Base-by-base conservation (phyloP, 1,140 invertebrate genomes). In the Vollenhovia emeryi region DNA sequence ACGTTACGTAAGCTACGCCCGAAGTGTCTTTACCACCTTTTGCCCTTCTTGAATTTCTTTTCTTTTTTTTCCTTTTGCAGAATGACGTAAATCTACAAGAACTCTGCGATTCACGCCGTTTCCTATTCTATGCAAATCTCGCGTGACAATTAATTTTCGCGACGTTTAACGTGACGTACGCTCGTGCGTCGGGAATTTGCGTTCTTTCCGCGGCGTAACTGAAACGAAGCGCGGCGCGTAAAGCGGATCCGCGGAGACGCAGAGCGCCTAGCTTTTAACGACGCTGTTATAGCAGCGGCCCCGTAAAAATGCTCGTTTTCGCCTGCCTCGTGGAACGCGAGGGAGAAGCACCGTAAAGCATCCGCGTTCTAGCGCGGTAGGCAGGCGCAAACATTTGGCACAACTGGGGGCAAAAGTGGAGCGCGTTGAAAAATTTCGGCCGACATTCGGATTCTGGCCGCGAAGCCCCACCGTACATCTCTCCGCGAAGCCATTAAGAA, bases 401-500 rank as follows among this genome's bases (percentile, higher is more conserved):
- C 50, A 24, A 71, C 24, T 80, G 36, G 18, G 40, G 0, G 24
- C 21, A 50, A 24, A 71, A 71, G 33, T 71, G 66, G 78, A 73
- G 78, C 78, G 78, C 50, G 50, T 24, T 82, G 66, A 82, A 82
- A 82, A 82, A 82, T 82, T 82, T 73, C 78, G 36, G 4, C 43
- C 24, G 50, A 13, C 50, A 40, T 57, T 57, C 78, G 33, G 66
- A 82, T 48, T 33, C n/a, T 18, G 18, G 7, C 52, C 27, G 24
- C 30, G 55, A 69, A 80, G 33, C 33, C 7, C 2, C 33, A 9
- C 9, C 30, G 33, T 55, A 40, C 7, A 11, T 55, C 21, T 66
- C 36, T 24, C 9, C 48, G 15, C 30, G 18, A 24, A 45, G 5
- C 40, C 66, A 40, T 73, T 73, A 45, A 45, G 21, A 82, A 13